A percentile compares a stretch with the other conserved stretches of the same genome.
These are phyloP conservation scores for Mesochorus sp. DNA, from an alignment of 2,888 invertebrate species.

Conservation along the genomic window DNA sequence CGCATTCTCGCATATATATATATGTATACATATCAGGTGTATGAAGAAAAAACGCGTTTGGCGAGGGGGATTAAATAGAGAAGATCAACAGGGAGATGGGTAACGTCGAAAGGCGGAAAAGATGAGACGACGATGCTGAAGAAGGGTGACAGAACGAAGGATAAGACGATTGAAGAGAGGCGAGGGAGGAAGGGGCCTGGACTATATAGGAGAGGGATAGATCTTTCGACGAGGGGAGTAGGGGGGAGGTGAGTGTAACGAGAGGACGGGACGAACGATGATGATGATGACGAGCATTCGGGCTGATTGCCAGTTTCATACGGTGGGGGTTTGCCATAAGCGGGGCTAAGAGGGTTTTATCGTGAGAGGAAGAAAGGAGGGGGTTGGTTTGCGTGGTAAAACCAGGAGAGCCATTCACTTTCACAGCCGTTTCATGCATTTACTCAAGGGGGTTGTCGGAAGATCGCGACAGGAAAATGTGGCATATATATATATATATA, in stretches of 20 bases:
- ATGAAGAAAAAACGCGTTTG: not conserved
- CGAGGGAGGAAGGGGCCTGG: not conserved
- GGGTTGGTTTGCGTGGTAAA: conserved; percentile 44
- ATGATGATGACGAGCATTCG: conserved; percentile 72
- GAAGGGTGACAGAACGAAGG: conserved; percentile 46
- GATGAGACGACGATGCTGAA: conserved; percentile 28
- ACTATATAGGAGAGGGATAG: not conserved
- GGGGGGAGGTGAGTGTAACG: not conserved
- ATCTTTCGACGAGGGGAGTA: not conserved
- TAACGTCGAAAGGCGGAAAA: conserved; percentile 42
- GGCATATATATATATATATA: not conserved
- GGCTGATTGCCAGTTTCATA: conserved; percentile 69
- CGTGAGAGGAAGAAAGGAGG: conserved; percentile 13
- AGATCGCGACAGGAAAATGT: conserved; percentile 13
- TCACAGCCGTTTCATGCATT: conserved; percentile 64
- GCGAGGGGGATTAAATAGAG: conserved; percentile 20
- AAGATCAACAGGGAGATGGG: conserved; percentile 39
- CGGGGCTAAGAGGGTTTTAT: conserved; percentile 54
- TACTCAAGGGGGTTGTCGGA: conserved; percentile 20
- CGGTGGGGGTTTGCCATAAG: conserved; percentile 46
- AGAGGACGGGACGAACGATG: conserved; percentile 58
- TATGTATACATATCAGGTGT: not conserved
- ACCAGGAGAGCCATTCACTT: conserved; percentile 63
- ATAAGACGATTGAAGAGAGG: conserved; percentile 50
- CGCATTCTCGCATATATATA: not conserved